These are phyloP conservation scores for Dendrolimus pini DNA, from an alignment of 2,888 invertebrate species.

Conservation along the genomic window DNA sequence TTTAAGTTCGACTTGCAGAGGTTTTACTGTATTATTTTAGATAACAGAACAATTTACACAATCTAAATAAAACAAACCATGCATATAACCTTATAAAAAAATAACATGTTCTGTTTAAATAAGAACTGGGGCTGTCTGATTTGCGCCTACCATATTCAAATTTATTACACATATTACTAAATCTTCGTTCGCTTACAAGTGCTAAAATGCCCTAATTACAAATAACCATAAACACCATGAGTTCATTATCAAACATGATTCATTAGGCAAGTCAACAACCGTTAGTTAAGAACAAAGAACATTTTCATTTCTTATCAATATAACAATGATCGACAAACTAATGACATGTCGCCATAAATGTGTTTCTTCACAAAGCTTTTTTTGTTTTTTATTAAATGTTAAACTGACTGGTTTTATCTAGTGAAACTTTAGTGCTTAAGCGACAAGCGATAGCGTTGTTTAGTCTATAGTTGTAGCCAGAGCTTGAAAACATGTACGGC, in stretches of 20 bases:
- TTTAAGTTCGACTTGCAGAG: no score
- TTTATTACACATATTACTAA: neutral
- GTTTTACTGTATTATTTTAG: no score
- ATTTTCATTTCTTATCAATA: neutral
- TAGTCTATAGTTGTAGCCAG: no score
- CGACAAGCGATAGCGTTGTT: neutral
- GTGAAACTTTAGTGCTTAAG: neutral
- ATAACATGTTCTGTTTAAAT: no score
- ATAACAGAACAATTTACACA: no score
- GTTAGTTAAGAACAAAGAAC: neutral
- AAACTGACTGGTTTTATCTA: constrained; percentile 16
- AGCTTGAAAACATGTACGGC: no score
- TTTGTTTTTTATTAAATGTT: neutral
- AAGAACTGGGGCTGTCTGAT: no score
- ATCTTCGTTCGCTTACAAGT: neutral
- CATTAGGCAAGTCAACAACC: neutral
- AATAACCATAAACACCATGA: neutral
- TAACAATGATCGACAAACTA: neutral
- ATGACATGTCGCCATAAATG: constrained; percentile 5
- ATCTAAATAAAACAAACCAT: no score
- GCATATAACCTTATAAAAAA: no score
- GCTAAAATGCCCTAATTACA: neutral
- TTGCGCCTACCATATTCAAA: no score
- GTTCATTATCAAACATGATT: neutral
- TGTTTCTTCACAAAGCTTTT: neutral